These are phyloP conservation scores for Hozukius guyotensis DNA, from an alignment of 2,797 vertebrate genomes.

Conservation along the genomic window DNA sequence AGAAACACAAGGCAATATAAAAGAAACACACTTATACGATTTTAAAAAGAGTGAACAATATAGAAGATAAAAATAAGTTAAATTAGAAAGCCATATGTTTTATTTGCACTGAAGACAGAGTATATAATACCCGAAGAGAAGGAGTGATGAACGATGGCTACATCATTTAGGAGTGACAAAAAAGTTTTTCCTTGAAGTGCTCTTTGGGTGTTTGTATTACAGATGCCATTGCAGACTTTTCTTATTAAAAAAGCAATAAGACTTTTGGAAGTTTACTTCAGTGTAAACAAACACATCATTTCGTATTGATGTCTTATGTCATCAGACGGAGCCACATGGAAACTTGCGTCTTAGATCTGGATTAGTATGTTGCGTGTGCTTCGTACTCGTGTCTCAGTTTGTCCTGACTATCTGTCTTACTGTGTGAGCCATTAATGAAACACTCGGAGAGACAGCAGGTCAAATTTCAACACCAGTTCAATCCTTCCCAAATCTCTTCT, in stretches of 20 bases:
- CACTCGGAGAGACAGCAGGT: slow-evolving; percentile 37
- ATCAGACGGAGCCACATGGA: slow-evolving; percentile 51
- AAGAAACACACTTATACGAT: background rate
- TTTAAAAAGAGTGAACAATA: background rate
- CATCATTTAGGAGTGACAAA: slow-evolving; percentile 3
- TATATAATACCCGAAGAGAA: background rate
- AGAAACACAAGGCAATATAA: too few species aligned
- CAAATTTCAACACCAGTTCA: slow-evolving; percentile 35
- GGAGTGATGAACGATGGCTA: background rate
- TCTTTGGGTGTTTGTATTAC: slow-evolving; percentile 38
- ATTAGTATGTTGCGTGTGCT: slow-evolving; percentile 22
- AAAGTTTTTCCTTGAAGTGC: background rate
- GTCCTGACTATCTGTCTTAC: slow-evolving; percentile 9
- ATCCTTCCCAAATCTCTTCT: slow-evolving; percentile 27
- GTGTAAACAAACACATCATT: slow-evolving; percentile 57
- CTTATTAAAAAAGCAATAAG: slow-evolving; percentile 36
- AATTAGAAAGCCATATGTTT: background rate
- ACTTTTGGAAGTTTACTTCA: slow-evolving; percentile 49
- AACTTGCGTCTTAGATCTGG: slow-evolving; percentile 27
- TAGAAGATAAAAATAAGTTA: background rate
- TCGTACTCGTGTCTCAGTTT: slow-evolving; percentile 26
- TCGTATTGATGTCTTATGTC: slow-evolving; percentile 54
- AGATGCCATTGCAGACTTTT: slow-evolving; percentile 49
- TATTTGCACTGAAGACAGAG: background rate
- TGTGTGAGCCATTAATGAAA: slow-evolving; percentile 35